Base-by-base conservation (phyloP, 1,140 invertebrate species). In the Drosophila serrata region DNA sequence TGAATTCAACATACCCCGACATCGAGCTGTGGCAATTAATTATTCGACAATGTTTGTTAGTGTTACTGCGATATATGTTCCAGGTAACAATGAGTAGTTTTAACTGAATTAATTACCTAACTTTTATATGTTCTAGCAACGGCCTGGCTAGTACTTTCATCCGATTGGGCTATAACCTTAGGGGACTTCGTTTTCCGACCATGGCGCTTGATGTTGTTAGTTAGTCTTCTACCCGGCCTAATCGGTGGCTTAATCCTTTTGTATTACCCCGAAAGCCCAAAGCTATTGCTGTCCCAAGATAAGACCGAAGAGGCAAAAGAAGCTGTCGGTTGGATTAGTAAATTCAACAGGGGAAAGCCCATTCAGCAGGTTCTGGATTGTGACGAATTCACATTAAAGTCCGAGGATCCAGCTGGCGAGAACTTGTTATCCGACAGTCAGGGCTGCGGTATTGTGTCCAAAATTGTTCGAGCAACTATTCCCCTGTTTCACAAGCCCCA, bases 241-340 rank as follows among this genome's bases (percentile, higher is more conserved):
- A 81, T 94, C 7, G 95, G 94, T 0, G 94, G 94, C 3, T 48
- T 94, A 0, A 74, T 94, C 1, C 84, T 96, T n/a, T 82, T 94
- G 6, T 90, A 93, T 35, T 95, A 96, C 73, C 95, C 95, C 0
- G 95, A 96, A 78, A 96, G 95, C 80, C 95, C 95, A 0, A 95
- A 95, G 69, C 95, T 94, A 65, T 90, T 95, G 2, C 91, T 96
- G 1, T 81, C 93, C 3, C 93, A 93, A 81, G 93, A 94, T 11
- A 91, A 82, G 17, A 75, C 93, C 6, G 69, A 93, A 3, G 93
- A 95, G 55, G 93, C 94, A 1, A 58, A 94, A 0, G 80, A 92
- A 13, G 93, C 95, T 7, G 92, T 95, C 9, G 80, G 90, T 48
- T 93, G 92, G 78, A 94, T 95, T 6, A 94, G 94, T 64, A 77